Base-by-base conservation (phyloP, 2,113 vertebrate species). In the Chiloscyllium plagiosum region DNA sequence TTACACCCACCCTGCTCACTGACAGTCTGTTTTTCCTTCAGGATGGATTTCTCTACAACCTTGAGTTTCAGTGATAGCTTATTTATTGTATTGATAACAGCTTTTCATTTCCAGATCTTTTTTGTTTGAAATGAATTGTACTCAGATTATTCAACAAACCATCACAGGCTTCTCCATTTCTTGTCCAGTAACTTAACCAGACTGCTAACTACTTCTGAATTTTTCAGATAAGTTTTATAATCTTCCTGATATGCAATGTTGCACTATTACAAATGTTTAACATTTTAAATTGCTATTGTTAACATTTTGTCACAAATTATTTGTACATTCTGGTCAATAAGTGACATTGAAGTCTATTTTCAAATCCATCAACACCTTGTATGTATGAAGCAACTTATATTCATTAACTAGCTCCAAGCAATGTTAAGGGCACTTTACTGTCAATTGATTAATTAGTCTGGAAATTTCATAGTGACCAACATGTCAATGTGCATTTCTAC, bases 381-480 rank as follows among this genome's bases (percentile, higher is more conserved):
- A 80, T 7, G 37, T 83, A 83, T 83, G 15, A 37, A 37, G 37
- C 3, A 42, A 83, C 78, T 83, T 37, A 83, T 83, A 42, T 83
- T 83, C 78, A 83, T 83, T 83, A 83, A 83, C 78, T 20, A 37
- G n/a, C n/a, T 83, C 3, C 15, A n/a, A 37, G 76, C 33, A 80
- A 80, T 89, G 47, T 22, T 26, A 29, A 56, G 50, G 47, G 76
- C n/a, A 37, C 33, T 80, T 80, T 37, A 80, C 33, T 78, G 33
- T 19, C 76, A 37, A 19, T 80, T 80, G n/a, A 33, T 80, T 80
- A 80, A 80, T 80, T 80, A 80, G n/a, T 37, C 76, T 80, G 12
- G 13, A 80, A 80, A 80, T 80, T 56, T 89, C 86, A 89, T 50
- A 89, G 47, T 89, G 86, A 89, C 50, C 56, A 89, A 89, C 47